These are phyloP conservation scores for Xiphorhynchus erythropygius DNA, from an alignment of 2,797 vertebrate species.

Conservation along the genomic window DNA sequence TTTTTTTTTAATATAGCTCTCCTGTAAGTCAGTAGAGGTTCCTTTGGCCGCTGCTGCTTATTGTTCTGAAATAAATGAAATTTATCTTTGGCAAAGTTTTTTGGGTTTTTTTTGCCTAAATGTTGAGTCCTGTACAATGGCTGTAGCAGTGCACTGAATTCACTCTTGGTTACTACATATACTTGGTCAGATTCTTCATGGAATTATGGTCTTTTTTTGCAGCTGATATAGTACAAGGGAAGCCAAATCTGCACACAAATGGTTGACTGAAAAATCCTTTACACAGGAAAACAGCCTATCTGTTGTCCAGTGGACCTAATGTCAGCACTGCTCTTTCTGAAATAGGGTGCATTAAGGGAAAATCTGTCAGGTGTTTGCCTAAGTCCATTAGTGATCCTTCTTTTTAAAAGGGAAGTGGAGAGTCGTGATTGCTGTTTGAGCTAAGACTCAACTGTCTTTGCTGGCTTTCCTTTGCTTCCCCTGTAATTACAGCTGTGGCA, in stretches of 20 bases:
- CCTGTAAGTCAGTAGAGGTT: neutral
- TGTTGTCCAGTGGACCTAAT: neutral
- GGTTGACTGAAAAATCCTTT: neutral
- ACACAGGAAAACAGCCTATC: neutral
- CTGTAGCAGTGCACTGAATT: neutral
- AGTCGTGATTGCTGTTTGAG: neutral
- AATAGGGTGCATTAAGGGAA: neutral
- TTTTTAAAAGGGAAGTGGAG: neutral
- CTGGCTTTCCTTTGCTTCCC: neutral
- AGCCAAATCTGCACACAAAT: neutral
- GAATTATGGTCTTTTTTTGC: neutral
- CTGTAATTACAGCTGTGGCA: neutral
- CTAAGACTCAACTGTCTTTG: neutral
- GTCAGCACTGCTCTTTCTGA: neutral
- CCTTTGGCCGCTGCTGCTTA: neutral
- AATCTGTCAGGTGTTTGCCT: neutral
- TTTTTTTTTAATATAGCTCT: neutral
- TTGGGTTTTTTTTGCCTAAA: neutral
- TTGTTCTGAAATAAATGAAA: neutral
- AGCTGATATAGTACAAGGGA: neutral
- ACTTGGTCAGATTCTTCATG: neutral
- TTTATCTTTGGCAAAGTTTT: neutral
- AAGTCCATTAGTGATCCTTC: neutral
- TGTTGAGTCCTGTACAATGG: neutral
- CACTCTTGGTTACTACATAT: neutral